Evolutionary conservation across 1,140 invertebrate genomes (phyloP), one percentile per base, ranked within the genome.

Genomic region (Cyclina sinensis): DNA sequence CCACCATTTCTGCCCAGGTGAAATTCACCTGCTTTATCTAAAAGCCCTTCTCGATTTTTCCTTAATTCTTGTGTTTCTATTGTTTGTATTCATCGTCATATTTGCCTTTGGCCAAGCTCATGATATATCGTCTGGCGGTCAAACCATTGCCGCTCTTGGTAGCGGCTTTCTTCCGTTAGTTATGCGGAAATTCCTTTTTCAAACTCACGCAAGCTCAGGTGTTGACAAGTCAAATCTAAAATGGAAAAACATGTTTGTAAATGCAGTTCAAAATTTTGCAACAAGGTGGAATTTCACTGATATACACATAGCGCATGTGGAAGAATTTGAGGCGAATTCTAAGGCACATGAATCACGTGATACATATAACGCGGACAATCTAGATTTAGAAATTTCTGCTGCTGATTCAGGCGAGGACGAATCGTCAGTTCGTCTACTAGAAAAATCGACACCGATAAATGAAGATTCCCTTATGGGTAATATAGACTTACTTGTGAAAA

Each of bases 21-120:
- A 18, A 16, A 24, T 73, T 51, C 51, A 85, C 51, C 2, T 51
- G 16, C 43, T 85, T 21, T 85, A 85, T 30, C 46, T 85, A 5
- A 73, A 57, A 27, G 62, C 82, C n/a, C 68, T 85, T 0, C 68
- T 85, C 2, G 82, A 85, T 37, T 85, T 85, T n/a, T 73, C 30
- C 0, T n/a, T 62, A 0, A 73, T 85, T n/a, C 27, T 85, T 21
- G 27, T 46, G 32, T 73, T 85, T 39, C 48, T 85, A 21, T 18
- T 54, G 30, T 85, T 85, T 24, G 62, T 73, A 37, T 85, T 85
- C 11, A 74, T 85, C 24, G 68, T 85, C n/a, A 85, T 85, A 32
- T 73, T 54, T 37, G 82, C 82, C 12, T 85, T 85, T 32, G 82
- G 82, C 0, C 65, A 74, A n/a, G 82, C 82, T 14, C 46, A 73